These are phyloP conservation scores for Gephyroberyx darwinii DNA, from an alignment of 2,797 vertebrate species.

Conservation along the genomic window DNA sequence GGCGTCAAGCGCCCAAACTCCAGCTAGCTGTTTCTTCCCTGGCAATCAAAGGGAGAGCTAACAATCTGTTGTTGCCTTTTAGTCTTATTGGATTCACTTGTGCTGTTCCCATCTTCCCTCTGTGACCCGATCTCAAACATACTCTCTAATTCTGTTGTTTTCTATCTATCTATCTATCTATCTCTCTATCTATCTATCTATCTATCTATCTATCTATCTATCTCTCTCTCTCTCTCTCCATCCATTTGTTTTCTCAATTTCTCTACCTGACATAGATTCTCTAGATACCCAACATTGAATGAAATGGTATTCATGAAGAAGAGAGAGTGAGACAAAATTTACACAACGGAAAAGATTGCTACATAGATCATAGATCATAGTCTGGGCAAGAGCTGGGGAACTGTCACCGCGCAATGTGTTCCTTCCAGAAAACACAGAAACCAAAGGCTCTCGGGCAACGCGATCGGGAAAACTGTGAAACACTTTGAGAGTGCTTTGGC, in stretches of 20 bases:
- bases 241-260: slow-evolving; percentile 30
- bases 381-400: slow-evolving; percentile 32
- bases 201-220: not conserved
- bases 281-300: slow-evolving; percentile 34
- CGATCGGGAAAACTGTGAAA: slow-evolving; percentile 47
- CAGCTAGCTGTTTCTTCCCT: slow-evolving; percentile 22
- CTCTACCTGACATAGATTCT: slow-evolving; percentile 19
- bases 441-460: slow-evolving; percentile 20
- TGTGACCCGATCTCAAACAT: slow-evolving; percentile 31
- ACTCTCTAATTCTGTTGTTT: slow-evolving; percentile 24
- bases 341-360: slow-evolving; percentile 28
- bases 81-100: slow-evolving; percentile 51
- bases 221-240: not conserved
- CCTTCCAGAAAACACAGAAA: slow-evolving; percentile 41
- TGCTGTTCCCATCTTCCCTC: slow-evolving; percentile 51
- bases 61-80: slow-evolving; percentile 42
- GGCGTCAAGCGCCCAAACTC: slow-evolving; percentile 26
- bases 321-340: slow-evolving; percentile 27
- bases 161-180: not conserved
- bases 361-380: slow-evolving; percentile 12
- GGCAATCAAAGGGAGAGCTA: slow-evolving; percentile 35
- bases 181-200: slow-evolving; percentile 6
- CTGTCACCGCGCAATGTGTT: slow-evolving; percentile 24
- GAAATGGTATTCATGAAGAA: slow-evolving; percentile 8
- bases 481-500: slow-evolving; percentile 67